Base-by-base conservation (phyloP, 2,888 invertebrate genomes). In the Lochmaea crataegi region DNA sequence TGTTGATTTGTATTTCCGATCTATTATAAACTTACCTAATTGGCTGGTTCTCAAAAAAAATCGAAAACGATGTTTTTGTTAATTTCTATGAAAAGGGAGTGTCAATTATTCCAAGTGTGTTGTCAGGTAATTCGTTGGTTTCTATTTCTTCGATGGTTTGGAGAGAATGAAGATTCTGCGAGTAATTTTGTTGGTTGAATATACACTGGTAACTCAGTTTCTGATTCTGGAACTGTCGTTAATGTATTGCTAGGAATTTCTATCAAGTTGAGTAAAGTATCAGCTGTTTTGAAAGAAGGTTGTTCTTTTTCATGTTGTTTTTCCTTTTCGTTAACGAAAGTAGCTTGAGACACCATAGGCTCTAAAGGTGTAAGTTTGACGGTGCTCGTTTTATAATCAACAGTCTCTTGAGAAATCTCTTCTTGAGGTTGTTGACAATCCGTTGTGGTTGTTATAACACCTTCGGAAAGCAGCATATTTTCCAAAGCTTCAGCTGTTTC, bases 361-460 rank as follows among this genome's bases (percentile, higher is more conserved):
- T 91, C 89, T 80, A 90, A 90, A 81, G 92, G 90, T 72, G 90
- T 88, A 53, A 94, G 84, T 73, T 89, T 89, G 9, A 94, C 78
- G 61, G 86, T 88, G 2, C 93, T 94, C 60, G 83, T 89, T 80
- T 90, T 91, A 63, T 85, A 85, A 68, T 88, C 86, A 14, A 87
- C 81, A 45, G 87, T 84, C 77, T 89, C 88, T n/a, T 89, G 83
- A 10, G 84, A 80, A 16, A 83, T 76, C 65, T 90, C 89, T 2
- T 88, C 86, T 85, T 92, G 92, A 67, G 92, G 92, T 71, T 92
- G 89, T 82, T 94, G 92, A 18, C 91, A 85, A 80, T 92, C 92
- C 4, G 91, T 89, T 38, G 90, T 87, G 66, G 88, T 90, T 64
- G 92, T 90, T 41, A 89, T 87, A 45, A 95, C 82, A 75, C 91